A percentile compares a stretch with the other conserved stretches of the same genome.
Evolutionary conservation across 2,888 invertebrate genomes (phyloP).

Genomic region (Agrilus cyanescens): DNA sequence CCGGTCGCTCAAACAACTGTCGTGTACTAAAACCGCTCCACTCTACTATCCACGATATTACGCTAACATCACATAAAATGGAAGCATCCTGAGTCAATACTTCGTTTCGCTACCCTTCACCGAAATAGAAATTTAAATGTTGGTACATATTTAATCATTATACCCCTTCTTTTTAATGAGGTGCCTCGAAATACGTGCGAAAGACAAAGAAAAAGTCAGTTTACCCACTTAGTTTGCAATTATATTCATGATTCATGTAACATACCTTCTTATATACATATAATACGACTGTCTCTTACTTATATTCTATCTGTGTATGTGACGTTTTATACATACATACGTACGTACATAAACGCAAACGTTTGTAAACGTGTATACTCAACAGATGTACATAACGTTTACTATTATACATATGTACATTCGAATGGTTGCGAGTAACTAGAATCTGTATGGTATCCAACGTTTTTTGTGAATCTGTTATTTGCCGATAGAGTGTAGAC

Average conservation of each 20-base stretch:
- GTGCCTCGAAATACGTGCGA: slow-evolving; percentile 1
- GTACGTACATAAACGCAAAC: too few species aligned
- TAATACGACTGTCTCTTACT: too few species aligned
- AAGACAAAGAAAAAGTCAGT: neutral
- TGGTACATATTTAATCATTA: too few species aligned
- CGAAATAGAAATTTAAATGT: slow-evolving; percentile 3
- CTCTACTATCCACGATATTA: slow-evolving; percentile 32
- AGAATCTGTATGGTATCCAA: slow-evolving; percentile 5
- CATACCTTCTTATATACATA: too few species aligned
- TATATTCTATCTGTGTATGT: too few species aligned
- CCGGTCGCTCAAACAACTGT: slow-evolving; percentile 34
- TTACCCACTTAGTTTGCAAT: too few species aligned
- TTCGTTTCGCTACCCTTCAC: slow-evolving; percentile 15
- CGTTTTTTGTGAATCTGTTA: slow-evolving; percentile 13
- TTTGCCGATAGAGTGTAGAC: slow-evolving; percentile 21
- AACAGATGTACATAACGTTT: too few species aligned
- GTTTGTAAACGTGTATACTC: too few species aligned
- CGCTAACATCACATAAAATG: slow-evolving; percentile 31
- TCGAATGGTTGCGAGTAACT: neutral
- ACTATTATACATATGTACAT: neutral
- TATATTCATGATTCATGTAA: too few species aligned
- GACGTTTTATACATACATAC: too few species aligned
- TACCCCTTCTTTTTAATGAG: neutral
- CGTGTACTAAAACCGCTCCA: slow-evolving; percentile 31
- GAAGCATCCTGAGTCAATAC: slow-evolving; percentile 32